These are phyloP conservation scores for Triplophysa tibetana DNA, from an alignment of 2,113 vertebrate genomes.

Conservation along the genomic window DNA sequence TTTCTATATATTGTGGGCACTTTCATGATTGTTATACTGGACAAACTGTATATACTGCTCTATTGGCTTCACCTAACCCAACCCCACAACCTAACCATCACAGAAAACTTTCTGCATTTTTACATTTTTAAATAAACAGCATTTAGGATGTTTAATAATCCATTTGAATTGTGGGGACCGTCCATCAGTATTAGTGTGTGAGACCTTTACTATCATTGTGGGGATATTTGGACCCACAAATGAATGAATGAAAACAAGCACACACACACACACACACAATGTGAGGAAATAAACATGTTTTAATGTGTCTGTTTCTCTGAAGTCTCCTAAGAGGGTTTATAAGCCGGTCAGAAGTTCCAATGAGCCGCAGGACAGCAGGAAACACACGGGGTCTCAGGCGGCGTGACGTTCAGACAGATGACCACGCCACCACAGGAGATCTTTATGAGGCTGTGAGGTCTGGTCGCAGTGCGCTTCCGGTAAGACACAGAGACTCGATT, in stretches of 20 bases:
- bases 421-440: constrained; percentile 55
- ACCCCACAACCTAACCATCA: no score
- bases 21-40: no score
- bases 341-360: constrained; percentile 36
- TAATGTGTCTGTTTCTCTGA: constrained; percentile 24
- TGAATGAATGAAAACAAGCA: no score
- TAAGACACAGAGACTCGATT: constrained; percentile 60
- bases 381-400: constrained; percentile 9
- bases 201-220: background rate
- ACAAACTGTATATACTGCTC: no score
- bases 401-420: background rate
- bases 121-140: no score
- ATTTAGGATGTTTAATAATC: no score
- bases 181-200: no score
- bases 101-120: no score
- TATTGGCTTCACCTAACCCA: no score
- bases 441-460: constrained; percentile 80
- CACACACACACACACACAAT: background rate
- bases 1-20: no score
- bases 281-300: background rate
- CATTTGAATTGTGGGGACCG: no score
- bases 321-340: constrained; percentile 64
- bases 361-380: constrained; percentile 26
- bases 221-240: no score
- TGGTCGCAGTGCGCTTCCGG: constrained; percentile 79